A percentile compares a stretch with the other conserved stretches of the same genome.
These are phyloP conservation scores for Empidonax alnorum DNA, from an alignment of 2,113 vertebrate species.

Conservation along the genomic window DNA sequence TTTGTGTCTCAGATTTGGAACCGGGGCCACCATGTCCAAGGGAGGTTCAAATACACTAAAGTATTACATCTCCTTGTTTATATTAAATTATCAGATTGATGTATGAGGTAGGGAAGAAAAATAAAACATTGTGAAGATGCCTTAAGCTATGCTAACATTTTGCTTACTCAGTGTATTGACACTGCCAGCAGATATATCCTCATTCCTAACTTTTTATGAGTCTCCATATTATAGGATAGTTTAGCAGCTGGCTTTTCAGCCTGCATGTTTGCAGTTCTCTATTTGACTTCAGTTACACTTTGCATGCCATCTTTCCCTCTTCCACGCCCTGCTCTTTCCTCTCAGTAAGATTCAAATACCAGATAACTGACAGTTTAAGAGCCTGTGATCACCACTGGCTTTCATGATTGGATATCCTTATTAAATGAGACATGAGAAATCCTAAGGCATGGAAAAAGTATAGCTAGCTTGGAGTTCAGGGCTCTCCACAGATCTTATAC, in stretches of 20 bases:
- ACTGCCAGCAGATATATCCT: background rate
- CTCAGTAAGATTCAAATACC: constrained; percentile 14
- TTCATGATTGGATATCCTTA: background rate
- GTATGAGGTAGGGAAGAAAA: background rate
- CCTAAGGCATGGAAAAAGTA: background rate
- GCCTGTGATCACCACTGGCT: constrained; percentile 10
- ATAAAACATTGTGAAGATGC: background rate
- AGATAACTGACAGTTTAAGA: background rate
- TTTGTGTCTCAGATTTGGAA: background rate
- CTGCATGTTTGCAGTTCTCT: background rate
- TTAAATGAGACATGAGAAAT: constrained; percentile 21
- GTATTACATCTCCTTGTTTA: background rate
- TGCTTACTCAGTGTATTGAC: background rate
- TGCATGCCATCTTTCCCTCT: background rate
- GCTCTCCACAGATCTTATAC: background rate
- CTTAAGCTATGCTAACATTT: background rate
- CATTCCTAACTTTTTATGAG: background rate
- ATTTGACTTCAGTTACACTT: constrained; percentile 2
- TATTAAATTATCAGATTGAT: background rate
- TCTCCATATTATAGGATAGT: background rate
- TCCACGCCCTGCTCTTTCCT: background rate
- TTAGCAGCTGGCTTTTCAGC: background rate
- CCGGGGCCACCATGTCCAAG: background rate
- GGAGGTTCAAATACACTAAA: background rate
- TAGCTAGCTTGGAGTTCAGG: background rate